Evolutionary conservation across 2,113 vertebrate genomes (phyloP).

Genomic region (Lepus europaeus): DNA sequence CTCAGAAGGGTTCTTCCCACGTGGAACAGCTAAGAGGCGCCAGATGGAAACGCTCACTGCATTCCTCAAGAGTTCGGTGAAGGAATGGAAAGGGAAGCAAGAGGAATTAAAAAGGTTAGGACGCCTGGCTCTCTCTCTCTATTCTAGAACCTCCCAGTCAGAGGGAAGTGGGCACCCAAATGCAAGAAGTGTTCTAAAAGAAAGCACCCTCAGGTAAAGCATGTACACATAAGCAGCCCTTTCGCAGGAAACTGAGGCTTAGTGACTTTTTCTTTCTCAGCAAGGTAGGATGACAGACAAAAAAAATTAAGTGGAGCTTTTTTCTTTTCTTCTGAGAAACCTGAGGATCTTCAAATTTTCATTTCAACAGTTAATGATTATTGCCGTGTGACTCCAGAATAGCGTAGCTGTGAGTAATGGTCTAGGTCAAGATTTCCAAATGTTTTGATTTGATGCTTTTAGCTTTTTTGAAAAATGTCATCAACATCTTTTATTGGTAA

Average conservation of each 20-base stretch:
- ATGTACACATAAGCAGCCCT: neutral
- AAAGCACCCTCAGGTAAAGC: neutral
- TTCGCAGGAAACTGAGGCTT: neutral
- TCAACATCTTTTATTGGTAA: conserved; percentile 69
- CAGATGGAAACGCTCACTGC: neutral
- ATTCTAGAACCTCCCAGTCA: conserved; percentile 56
- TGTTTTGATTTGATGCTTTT: conserved; percentile 38
- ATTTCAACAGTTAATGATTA: neutral
- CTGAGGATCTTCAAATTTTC: neutral
- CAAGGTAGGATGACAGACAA: neutral
- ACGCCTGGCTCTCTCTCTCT: conserved; percentile 38
- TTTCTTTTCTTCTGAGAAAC: conserved; percentile 17
- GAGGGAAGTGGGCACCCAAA: neutral
- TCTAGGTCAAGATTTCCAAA: neutral
- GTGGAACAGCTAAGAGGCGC: neutral
- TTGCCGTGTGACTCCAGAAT: neutral
- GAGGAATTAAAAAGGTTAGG: neutral
- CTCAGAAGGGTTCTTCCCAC: neutral
- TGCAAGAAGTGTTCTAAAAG: conserved; percentile 18
- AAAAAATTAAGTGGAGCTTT: neutral
- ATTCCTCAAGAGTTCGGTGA: neutral
- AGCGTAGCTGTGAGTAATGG: neutral
- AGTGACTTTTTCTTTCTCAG: neutral
- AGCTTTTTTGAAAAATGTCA: conserved; percentile 54
- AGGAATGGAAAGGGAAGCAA: neutral